Evolutionary conservation across 2,797 vertebrate species (phyloP), one percentile per base, ranked within the genome.

Genomic region (Lophius americanus): DNA sequence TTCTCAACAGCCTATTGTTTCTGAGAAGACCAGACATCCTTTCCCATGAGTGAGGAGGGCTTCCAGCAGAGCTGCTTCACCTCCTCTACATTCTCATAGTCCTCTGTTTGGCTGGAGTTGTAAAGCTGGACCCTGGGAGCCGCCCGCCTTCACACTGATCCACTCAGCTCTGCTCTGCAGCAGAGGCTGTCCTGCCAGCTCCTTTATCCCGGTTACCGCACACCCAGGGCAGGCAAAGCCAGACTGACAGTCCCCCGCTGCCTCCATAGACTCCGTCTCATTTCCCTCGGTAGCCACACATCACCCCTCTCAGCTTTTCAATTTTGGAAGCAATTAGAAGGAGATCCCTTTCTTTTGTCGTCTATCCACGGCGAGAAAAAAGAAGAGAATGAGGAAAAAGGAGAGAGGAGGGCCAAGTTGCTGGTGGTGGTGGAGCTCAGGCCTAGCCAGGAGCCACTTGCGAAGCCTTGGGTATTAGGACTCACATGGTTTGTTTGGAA

Each of bases 401-500:
- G 68, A 80, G 75, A 79, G 13, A 85, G 79, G 79, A 89, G 83
- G 81, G 86, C 82, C 73, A 80, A 83, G 80, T 85, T 83, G 82
- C 76, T 86, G 75, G 48, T 86, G 79, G 56, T 84, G 85, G 69
- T 76, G 85, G 84, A 87, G 81, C 79, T 88, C 77, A 52, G 83
- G 90, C 72, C 87, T 76, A 89, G 85, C 86, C 88, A 89, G 87
- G 87, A 88, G 87, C 86, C 88, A 90, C 87, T 91, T 91, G 84
- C 89, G 87, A 90, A 91, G 88, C 85, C 75, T 76, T 78, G 88
- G 84, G 85, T 90, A 91, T 92, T 91, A 91, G 86, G 67, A 82
- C 90, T 91, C 88, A 89, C 87, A 89, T 87, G 85, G 86, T 89
- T 90, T 90, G 86, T 92, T 93, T 92, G 89, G 90, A 92, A 91